phyloP scores from a whole-genome alignment of 2,113 vertebrate genomes.

The Rhinoderma darwinii region DNA sequence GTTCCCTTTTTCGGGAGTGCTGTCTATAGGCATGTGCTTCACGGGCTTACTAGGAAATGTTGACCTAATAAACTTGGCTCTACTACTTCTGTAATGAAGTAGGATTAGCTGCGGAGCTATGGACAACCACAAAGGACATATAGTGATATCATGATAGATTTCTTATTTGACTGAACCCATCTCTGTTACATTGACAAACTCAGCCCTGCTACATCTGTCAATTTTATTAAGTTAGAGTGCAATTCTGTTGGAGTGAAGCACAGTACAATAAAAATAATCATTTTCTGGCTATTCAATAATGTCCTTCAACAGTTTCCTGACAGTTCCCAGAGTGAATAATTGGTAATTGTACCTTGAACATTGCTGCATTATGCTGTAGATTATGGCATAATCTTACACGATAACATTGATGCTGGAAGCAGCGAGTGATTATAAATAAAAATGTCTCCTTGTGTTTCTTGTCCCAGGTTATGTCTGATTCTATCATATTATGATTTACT shows the following conservation, averaged over 20 bases:
- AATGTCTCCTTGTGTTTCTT: constrained; percentile 42
- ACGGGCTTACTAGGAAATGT: too few relatives aligned
- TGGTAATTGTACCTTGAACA: constrained; percentile 50
- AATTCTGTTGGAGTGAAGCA: not conserved
- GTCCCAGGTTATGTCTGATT: constrained; percentile 47
- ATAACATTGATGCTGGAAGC: constrained; percentile 46
- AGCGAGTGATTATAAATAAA: constrained; percentile 40
- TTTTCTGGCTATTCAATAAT: constrained; percentile 37
- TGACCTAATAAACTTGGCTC: not conserved
- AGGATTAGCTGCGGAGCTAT: not conserved
- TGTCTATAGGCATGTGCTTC: too few relatives aligned
- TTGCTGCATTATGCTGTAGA: constrained; percentile 41
- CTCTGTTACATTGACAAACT: not conserved
- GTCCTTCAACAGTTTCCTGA: constrained; percentile 44
- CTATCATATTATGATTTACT: constrained; percentile 53
- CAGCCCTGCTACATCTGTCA: not conserved
- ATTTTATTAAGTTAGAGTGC: constrained; percentile 9
- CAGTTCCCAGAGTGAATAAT: constrained; percentile 49
- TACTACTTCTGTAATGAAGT: not conserved
- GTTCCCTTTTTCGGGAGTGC: too few relatives aligned
- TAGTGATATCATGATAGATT: not conserved
- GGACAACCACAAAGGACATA: not conserved
- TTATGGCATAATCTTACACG: constrained; percentile 50
- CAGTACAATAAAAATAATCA: constrained; percentile 24
- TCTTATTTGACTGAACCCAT: not conserved